Evolutionary conservation across 2,113 vertebrate genomes (phyloP), one percentile per base, ranked within the genome.

Genomic region (Myotis yumanensis): DNA sequence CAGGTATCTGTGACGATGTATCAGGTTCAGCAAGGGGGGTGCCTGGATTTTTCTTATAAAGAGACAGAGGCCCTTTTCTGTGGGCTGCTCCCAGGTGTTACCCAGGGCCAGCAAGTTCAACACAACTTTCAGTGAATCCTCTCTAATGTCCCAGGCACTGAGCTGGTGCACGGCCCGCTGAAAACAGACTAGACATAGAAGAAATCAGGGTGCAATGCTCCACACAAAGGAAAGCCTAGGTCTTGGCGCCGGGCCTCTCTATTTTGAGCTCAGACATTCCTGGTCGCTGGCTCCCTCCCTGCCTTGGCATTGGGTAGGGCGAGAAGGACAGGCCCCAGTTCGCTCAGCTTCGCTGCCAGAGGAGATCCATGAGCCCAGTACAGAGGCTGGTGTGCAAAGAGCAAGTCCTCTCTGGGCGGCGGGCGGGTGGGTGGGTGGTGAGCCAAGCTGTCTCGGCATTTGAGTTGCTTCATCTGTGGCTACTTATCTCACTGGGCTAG

Each of bases 391-490:
- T 46, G 52, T 37, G 51, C 54, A n/a, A 10, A 90, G 88, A 62
- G 32, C 46, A n/a, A 12, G 59, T 9, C 71, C 12, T 57, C 69
- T 89, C 69, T 40, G 40, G 40, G 40, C 40, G 10, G 52, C 17
- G 54, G 20, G 54, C 0, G 54, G 54, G 54, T 3, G 54, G 62
- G 76, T 5, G 59, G 46, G 37, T 66, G 6, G 10, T 0, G 15
- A 79, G 96, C 82, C 93, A 81, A 22, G 14, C 17, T 12, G 43
- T 81, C 88, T 95, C 0, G 9, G 76, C 37, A 23, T 90, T 59
- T 81, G 81, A 71, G 62, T 57, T 59, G 54, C 95, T 96, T 93
- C 81, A 81, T 86, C 80, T 57, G 81, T 20, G 54, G 84, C 40
- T n/a, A 1, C 48, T 91, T 66, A 69, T 85, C 82, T 86, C 40